phyloP scores from a whole-genome alignment of 2,113 vertebrate genomes.

The Pelvicachromis taeniatus region DNA sequence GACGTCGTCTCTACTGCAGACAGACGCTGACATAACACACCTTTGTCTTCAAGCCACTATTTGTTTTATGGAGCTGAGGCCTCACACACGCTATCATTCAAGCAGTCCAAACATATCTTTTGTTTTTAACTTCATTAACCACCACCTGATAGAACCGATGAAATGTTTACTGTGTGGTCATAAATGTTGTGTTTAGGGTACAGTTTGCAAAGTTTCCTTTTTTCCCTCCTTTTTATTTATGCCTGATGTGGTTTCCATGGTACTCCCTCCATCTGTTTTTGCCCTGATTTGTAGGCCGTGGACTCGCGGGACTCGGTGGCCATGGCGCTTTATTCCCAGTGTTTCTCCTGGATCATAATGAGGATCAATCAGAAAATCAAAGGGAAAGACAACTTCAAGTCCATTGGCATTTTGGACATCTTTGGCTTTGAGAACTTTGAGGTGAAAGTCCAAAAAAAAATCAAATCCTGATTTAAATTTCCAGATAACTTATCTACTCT shows the following conservation, averaged over 20 bases:
- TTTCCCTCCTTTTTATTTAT: neutral
- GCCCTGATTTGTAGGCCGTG: slow-evolving; percentile 75
- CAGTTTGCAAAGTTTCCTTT: neutral
- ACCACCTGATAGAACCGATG: neutral
- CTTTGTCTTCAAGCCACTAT: slow-evolving; percentile 21
- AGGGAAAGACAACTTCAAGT: slow-evolving; percentile 91
- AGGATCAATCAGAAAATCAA: slow-evolving; percentile 88
- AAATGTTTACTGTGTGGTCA: neutral
- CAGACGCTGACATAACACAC: slow-evolving; percentile 35
- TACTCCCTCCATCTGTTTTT: neutral
- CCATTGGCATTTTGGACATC: slow-evolving; percentile 91
- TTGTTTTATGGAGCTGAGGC: slow-evolving; percentile 17
- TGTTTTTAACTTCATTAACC: neutral
- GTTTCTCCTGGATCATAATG: slow-evolving; percentile 91
- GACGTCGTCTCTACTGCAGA: neutral
- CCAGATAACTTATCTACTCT: neutral
- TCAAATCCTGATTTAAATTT: neutral
- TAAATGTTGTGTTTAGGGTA: neutral
- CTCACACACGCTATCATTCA: neutral
- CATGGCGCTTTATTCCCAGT: slow-evolving; percentile 91
- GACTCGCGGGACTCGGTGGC: slow-evolving; percentile 88
- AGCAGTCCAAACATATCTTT: neutral
- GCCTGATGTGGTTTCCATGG: neutral
- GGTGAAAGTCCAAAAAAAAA: slow-evolving; percentile 59
- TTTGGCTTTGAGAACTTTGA: slow-evolving; percentile 94